phyloP scores from a whole-genome alignment of 2,888 invertebrate species.

The Diplolepis rosae region DNA sequence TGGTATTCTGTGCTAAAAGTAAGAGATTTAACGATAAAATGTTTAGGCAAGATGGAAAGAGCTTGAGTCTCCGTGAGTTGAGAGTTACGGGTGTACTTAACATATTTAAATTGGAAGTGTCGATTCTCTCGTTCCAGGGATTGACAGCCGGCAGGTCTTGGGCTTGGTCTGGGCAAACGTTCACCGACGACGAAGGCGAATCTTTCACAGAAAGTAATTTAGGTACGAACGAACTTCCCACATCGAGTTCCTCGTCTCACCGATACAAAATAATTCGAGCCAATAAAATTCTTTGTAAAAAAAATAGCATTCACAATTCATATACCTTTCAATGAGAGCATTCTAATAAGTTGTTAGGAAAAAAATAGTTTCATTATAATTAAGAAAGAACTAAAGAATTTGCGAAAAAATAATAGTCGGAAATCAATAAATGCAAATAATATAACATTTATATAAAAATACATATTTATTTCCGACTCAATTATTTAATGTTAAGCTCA shows the following conservation, averaged over 20 bases:
- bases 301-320: not conserved
- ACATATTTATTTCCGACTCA: too few species aligned
- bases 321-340: too few species aligned
- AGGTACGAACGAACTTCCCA: conserved; percentile 37
- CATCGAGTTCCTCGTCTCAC: not conserved
- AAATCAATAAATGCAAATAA: too few species aligned
- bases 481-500: too few species aligned
- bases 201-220: conserved; percentile 35
- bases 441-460: too few species aligned
- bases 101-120: conserved; percentile 69
- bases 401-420: too few species aligned
- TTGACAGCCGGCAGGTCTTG: conserved; percentile 54
- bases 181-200: conserved; percentile 35
- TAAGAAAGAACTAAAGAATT: too few species aligned
- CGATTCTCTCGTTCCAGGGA: conserved; percentile 61
- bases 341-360: too few species aligned
- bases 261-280: conserved; percentile 1
- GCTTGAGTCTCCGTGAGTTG: conserved; percentile 43
- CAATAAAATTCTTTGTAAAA: not conserved
- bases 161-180: conserved; percentile 32
- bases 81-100: conserved; percentile 61
- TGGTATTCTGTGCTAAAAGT: too few species aligned
- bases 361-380: too few species aligned
- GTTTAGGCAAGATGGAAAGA: conserved; percentile 32
- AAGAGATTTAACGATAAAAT: conserved; percentile 63